Evolutionary conservation across 2,888 invertebrate genomes (phyloP).

Genomic region (Cantharis nigra): DNA sequence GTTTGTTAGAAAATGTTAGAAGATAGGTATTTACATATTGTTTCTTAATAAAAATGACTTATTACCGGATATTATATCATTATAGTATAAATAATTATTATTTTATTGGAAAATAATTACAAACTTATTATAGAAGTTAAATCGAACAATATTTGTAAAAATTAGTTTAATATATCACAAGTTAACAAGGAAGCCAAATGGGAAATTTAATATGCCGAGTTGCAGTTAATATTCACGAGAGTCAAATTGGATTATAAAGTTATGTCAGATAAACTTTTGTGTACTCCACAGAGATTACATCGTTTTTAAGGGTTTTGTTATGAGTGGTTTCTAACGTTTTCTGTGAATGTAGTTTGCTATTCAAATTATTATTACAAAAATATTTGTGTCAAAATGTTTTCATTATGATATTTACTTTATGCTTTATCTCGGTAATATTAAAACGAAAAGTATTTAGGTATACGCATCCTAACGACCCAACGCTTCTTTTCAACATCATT

Average conservation of each 20-base stretch:
- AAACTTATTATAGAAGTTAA: neutral
- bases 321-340: conserved; percentile 9
- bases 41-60: too few relatives aligned
- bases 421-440: neutral
- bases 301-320: conserved; percentile 15
- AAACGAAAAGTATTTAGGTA: neutral
- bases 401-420: neutral
- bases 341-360: neutral
- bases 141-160: conserved; percentile 7
- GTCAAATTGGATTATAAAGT: conserved; percentile 34
- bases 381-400: neutral
- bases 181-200: conserved; percentile 17
- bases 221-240: conserved; percentile 31
- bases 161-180: conserved; percentile 2
- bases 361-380: neutral
- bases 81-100: neutral
- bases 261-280: conserved; percentile 26
- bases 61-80: too few relatives aligned
- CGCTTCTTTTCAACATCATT: neutral
- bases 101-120: neutral
- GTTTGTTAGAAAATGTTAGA: too few relatives aligned
- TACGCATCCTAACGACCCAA: neutral
- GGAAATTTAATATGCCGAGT: conserved; percentile 18
- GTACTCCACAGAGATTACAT: conserved; percentile 15
- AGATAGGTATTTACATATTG: too few relatives aligned